Percentiles rank a stretch among this genome's conserved stretches.
phyloP scores from a whole-genome alignment of 1,140 invertebrate species.

The Lycorma delicatula region DNA sequence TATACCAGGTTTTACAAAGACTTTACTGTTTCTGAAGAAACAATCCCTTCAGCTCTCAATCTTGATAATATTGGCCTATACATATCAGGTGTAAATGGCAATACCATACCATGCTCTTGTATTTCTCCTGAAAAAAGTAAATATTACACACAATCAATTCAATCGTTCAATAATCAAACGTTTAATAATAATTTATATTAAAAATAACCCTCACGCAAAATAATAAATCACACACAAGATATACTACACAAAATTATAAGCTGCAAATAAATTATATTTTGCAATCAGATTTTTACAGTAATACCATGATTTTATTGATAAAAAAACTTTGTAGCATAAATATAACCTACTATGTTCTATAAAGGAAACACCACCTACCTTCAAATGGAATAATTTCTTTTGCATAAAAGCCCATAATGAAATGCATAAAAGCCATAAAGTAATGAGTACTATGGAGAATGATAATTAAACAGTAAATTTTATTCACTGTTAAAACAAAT shows the following conservation, averaged over 20 bases:
- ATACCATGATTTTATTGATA: too few relatives aligned
- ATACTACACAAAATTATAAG: not conserved
- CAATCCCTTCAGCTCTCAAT: slow-evolving; percentile 75
- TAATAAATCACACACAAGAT: not conserved
- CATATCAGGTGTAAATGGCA: slow-evolving; percentile 83
- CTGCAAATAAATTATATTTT: not conserved
- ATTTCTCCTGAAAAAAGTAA: slow-evolving; percentile 68
- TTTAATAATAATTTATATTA: not conserved
- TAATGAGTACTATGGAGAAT: too few relatives aligned
- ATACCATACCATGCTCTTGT: slow-evolving; percentile 82
- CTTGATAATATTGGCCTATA: slow-evolving; percentile 83
- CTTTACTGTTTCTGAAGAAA: slow-evolving; percentile 19
- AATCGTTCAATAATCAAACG: not conserved
- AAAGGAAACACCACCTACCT: too few relatives aligned
- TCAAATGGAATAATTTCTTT: too few relatives aligned
- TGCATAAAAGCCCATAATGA: too few relatives aligned
- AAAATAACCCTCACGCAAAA: not conserved
- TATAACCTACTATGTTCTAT: too few relatives aligned
- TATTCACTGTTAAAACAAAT: too few relatives aligned
- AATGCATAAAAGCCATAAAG: too few relatives aligned
- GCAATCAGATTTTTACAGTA: not conserved
- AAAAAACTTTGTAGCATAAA: too few relatives aligned
- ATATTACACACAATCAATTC: not conserved
- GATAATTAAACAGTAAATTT: too few relatives aligned
- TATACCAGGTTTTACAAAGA: too few relatives aligned